phyloP scores from a whole-genome alignment of 53 echinoderm and acorn worm genomes.

The Crossaster papposus region DNA sequence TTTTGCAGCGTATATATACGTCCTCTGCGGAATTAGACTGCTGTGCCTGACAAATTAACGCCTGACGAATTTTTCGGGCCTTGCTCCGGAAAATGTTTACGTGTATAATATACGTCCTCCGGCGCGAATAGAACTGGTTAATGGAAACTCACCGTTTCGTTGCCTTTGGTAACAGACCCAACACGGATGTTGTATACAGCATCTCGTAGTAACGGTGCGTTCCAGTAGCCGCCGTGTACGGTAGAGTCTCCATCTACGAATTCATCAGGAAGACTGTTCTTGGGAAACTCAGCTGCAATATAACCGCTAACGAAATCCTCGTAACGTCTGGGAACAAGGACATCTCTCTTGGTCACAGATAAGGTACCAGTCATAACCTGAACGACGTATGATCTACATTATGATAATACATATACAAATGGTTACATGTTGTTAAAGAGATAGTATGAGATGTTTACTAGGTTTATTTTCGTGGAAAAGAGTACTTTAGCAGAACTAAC shows the following conservation, averaged over 20 bases:
- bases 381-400: neutral
- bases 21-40: too few species aligned
- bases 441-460: neutral
- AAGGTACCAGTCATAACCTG: neutral
- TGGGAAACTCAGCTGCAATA: neutral
- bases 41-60: too few species aligned
- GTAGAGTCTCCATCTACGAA: slow-evolving; percentile 29
- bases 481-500: neutral
- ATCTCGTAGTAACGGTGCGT: slow-evolving; percentile 23
- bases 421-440: neutral
- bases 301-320: neutral
- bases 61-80: too few species aligned
- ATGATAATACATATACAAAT: neutral
- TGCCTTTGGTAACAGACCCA: slow-evolving; percentile 13
- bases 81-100: too few species aligned
- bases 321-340: neutral
- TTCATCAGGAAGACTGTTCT: neutral
- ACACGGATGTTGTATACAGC: slow-evolving; percentile 8
- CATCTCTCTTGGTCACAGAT: neutral
- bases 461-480: too few species aligned
- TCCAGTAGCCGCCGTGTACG: slow-evolving; percentile 16
- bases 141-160: neutral
- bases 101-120: too few species aligned
- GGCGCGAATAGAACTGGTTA: too few species aligned
- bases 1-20: too few species aligned